phyloP scores from a whole-genome alignment of 2,888 invertebrate species.

The Falcaria lacertinaria region DNA sequence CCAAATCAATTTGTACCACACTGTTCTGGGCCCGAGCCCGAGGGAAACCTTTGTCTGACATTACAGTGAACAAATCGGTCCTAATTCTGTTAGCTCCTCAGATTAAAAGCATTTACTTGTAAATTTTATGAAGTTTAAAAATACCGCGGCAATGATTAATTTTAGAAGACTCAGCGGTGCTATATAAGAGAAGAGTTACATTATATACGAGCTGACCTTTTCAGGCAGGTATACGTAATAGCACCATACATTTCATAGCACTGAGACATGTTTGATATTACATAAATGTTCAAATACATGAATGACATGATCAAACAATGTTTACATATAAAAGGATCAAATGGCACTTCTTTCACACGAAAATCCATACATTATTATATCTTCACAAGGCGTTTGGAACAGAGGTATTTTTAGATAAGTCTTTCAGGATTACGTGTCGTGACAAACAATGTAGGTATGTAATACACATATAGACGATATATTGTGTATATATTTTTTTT shows the following conservation, averaged over 20 bases:
- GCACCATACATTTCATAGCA: too few species aligned
- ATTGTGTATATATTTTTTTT: too few species aligned
- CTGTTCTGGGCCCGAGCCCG: neutral
- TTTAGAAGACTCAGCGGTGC: constrained; percentile 1
- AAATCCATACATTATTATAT: too few species aligned
- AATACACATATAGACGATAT: too few species aligned
- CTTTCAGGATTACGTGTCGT: too few species aligned
- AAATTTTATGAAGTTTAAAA: neutral
- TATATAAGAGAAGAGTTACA: constrained; percentile 19
- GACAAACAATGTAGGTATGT: too few species aligned
- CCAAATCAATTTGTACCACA: neutral
- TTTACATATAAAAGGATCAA: too few species aligned
- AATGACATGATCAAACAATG: too few species aligned
- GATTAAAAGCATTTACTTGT: neutral
- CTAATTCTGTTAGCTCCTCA: neutral
- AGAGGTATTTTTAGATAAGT: too few species aligned
- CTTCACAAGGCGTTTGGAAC: too few species aligned
- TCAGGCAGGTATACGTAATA: constrained; percentile 10
- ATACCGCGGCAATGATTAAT: neutral
- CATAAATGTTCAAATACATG: constrained; percentile 5
- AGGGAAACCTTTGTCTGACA: neutral
- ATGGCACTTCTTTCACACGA: too few species aligned
- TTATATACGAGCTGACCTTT: constrained; percentile 49
- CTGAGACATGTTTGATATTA: neutral
- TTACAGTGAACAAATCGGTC: neutral